phyloP scores from a whole-genome alignment of 2,113 vertebrate genomes.

The Apodemus sylvaticus region DNA sequence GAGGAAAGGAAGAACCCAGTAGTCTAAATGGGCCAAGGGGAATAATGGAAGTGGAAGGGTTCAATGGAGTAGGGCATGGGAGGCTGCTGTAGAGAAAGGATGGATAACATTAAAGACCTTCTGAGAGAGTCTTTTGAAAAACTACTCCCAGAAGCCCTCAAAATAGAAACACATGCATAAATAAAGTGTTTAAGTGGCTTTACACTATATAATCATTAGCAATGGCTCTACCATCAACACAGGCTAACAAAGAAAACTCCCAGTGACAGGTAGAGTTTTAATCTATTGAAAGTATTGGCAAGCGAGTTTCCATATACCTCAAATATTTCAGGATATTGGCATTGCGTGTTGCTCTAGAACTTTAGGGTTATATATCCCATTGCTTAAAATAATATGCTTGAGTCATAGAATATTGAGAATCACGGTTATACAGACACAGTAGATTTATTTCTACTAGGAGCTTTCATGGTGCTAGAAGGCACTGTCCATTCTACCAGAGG shows the following conservation, averaged over 20 bases:
- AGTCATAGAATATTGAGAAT: neutral
- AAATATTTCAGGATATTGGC: neutral
- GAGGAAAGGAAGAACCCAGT: neutral
- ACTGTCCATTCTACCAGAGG: neutral
- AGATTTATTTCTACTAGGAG: neutral
- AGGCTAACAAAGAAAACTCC: neutral
- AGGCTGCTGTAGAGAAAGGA: neutral
- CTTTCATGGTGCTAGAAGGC: neutral
- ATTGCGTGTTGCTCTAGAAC: neutral
- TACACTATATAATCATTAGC: neutral
- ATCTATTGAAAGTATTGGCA: neutral
- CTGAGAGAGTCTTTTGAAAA: neutral
- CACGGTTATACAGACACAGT: accelerated
- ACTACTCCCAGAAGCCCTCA: neutral
- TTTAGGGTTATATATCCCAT: neutral
- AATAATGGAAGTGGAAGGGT: neutral
- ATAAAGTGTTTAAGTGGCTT: neutral
- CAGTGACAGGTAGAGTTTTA: neutral
- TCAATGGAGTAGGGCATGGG: neutral
- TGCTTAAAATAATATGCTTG: neutral
- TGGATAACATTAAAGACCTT: neutral
- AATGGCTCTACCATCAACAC: neutral
- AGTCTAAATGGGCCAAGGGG: neutral
- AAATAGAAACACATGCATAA: neutral
- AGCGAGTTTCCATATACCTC: neutral